Evolutionary conservation across 30 jellyfish, hydroid and myxozoan species (phyloP), one percentile per base, ranked within the genome.

Genomic region (Pseudorhiza aurosa): DNA sequence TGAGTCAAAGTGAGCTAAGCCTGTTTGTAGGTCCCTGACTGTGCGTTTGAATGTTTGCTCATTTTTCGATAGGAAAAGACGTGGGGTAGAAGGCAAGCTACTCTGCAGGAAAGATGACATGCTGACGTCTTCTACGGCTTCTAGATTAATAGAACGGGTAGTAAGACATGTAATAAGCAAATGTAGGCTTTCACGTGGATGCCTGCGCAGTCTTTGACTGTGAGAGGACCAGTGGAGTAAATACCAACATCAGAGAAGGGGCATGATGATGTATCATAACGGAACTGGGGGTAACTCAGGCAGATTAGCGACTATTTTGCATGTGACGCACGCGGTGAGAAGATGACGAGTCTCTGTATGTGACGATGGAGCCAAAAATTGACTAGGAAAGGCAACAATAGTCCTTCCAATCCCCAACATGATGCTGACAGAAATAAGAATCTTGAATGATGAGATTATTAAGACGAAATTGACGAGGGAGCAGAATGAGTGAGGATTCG

Each of bases 91-190:
- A 28, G 6, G 21, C 4, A 43, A 43, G 14, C 69, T 68, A 1
- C 74, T 73, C 28, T 68, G 68, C 37, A 68, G 83, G 30, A 68
- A 68, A 25, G 68, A 68, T 24, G 40, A 18, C 31, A 57, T 63
- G 9, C 55, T 28, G 45, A 63, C 58, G 40, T 79, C 91, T 11
- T 63, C 37, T 24, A 62, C 79, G 26, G 40, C 37, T 32, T 62
- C 89, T 27, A 79, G 47, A 35, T 65, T 37, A 19, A 79, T 29
- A 30, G 88, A 78, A 21, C 79, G 72, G 6, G 88, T 75, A 6
- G 46, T 32, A 9, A 43, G 45, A 33, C 88, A 75, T 2, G 88
- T 43, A 42, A 75, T 50, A 33, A 75, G 63, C 60, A 65, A 15
- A 75, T 56, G 24, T 75, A 75, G 0, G 26, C 55, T 30, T 75